Conservation (phyloP, 2,888 invertebrate species). For the Callosobruchus maculatus region DNA sequence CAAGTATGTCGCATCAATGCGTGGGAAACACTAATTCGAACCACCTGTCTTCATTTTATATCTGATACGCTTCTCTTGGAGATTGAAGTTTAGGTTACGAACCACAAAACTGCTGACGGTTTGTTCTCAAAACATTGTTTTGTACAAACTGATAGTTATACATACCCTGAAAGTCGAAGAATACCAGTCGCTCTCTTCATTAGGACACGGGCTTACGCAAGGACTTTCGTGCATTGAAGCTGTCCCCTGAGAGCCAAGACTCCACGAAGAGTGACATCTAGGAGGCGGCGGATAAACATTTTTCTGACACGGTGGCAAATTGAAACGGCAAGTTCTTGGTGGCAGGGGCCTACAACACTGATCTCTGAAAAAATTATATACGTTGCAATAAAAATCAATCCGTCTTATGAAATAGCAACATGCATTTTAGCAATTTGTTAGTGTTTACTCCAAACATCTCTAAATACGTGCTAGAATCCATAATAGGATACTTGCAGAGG, state of each 20-base stretch:
- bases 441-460: too few species aligned
- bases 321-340: slow-evolving; percentile 8
- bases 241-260: slow-evolving; percentile 34
- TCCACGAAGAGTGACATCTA: slow-evolving; percentile 30
- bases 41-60: too few species aligned
- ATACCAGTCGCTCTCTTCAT: slow-evolving; percentile 32
- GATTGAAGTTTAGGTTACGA: too few species aligned
- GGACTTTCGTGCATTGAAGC: slow-evolving; percentile 30
- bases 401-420: background rate
- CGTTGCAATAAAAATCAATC: too few species aligned
- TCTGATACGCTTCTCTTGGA: too few species aligned
- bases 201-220: slow-evolving; percentile 26
- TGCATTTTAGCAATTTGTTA: too few species aligned
- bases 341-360: background rate
- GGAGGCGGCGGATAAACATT: slow-evolving; percentile 11
- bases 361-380: too few species aligned
- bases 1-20: too few species aligned
- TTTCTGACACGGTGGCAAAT: slow-evolving; percentile 7
- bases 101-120: background rate
- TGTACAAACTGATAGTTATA: too few species aligned
- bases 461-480: background rate
- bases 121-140: too few species aligned
- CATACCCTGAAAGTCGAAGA: slow-evolving; percentile 33
- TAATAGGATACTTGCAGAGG: too few species aligned
- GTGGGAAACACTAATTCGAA: too few species aligned